Evolutionary conservation across 1,140 invertebrate species (phyloP), one percentile per base, ranked within the genome.

Genomic region (Chironomus striatipennis): DNA sequence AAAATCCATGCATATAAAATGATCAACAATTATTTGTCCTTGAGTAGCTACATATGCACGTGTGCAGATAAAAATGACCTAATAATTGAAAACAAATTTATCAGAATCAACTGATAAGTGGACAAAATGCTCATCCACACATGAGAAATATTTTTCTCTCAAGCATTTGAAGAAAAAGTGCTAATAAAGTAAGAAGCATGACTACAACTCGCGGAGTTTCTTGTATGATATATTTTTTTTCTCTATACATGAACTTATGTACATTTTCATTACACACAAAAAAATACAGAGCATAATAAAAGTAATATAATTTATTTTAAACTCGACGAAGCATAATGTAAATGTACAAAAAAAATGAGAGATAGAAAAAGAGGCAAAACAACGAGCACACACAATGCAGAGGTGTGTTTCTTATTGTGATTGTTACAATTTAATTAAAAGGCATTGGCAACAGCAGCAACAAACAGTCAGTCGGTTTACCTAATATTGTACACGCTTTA

Each of bases 361-460:
- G 24, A 34, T 34, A 34, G 24, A 34, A 34, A 34, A 34, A 34
- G 24, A 34, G 24, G 24, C 24, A 34, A 1, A 34, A 34, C 24
- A 34, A 34, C 24, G 24, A 34, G 24, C 5, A 34, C 24, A 57
- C 47, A 21, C 65, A 70, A 70, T 70, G 18, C n/a, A 70, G 65
- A 70, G 65, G 65, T 70, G 65, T 70, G 65, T 70, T 70, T 70
- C 65, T 70, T 70, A 18, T 70, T 70, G 20, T 70, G 17, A 21
- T 70, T 70, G 65, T 70, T 57, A 70, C 65, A 70, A 70, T 70
- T 70, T 70, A 70, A 70, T 70, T 70, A 70, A 18, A 57, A 57
- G 47, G 47, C 47, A 57, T 57, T 57, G 47, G 47, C 47, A 57
- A 57, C 47, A 57, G 47, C n/a, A n/a, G n/a, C 12, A 57, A 57